Conservation (phyloP, 1,140 invertebrate genomes). For the Liolophura sinensis region DNA sequence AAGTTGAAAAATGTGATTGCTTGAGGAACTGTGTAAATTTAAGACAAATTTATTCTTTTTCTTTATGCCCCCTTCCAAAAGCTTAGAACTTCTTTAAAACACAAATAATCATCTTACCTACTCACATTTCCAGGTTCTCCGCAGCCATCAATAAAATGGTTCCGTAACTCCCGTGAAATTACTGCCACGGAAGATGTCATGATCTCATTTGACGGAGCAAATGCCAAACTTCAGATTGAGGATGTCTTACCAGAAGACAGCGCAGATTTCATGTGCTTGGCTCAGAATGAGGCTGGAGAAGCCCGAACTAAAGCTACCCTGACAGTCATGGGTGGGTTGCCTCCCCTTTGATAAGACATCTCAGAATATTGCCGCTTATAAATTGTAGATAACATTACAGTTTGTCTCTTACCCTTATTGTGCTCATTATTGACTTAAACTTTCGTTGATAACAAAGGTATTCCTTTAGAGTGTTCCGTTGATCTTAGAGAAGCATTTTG, state of each 20-base stretch:
- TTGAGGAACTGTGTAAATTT: too few relatives aligned
- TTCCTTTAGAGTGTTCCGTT: too few relatives aligned
- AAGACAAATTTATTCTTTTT: too few relatives aligned
- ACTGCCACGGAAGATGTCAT: conserved; percentile 21
- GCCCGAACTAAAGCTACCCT: conserved; percentile 70
- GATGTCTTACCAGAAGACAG: conserved; percentile 64
- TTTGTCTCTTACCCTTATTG: too few relatives aligned
- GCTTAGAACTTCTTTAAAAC: too few relatives aligned
- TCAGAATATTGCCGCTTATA: not conserved
- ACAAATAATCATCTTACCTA: too few relatives aligned
- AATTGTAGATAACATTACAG: too few relatives aligned
- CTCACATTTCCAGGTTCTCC: conserved; percentile 26
- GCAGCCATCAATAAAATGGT: conserved; percentile 34
- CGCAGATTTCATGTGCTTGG: conserved; percentile 58
- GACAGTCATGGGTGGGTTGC: conserved; percentile 72
- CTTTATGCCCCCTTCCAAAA: too few relatives aligned
- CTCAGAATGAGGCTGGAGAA: conserved; percentile 65
- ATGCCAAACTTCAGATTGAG: conserved; percentile 28
- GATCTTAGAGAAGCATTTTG: too few relatives aligned
- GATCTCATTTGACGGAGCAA: conserved; percentile 34
- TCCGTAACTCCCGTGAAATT: conserved; percentile 31
- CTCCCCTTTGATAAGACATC: not conserved
- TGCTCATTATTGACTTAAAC: too few relatives aligned
- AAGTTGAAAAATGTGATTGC: too few relatives aligned
- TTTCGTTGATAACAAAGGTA: too few relatives aligned